These are phyloP conservation scores for Liasis olivaceus DNA, from an alignment of 2,797 vertebrate genomes.

Conservation along the genomic window DNA sequence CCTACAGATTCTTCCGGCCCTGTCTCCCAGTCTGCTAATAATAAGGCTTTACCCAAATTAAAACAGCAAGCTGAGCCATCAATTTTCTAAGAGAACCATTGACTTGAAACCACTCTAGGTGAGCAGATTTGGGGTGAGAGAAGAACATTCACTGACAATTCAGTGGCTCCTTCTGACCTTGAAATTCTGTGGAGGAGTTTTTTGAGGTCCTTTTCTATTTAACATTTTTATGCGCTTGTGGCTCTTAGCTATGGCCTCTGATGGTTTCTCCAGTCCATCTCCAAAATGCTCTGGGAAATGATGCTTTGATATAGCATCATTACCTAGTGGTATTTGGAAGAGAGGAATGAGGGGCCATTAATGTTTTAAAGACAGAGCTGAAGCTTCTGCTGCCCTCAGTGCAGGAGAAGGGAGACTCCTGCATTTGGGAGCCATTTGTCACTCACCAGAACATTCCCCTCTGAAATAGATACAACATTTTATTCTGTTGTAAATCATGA, in stretches of 20 bases:
- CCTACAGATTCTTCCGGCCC: background rate
- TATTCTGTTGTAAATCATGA: background rate
- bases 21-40: background rate
- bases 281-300: background rate
- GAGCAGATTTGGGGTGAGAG: background rate
- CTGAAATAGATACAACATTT: background rate
- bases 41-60: background rate
- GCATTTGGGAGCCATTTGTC: background rate
- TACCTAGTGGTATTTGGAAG: background rate
- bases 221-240: background rate
- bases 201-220: background rate
- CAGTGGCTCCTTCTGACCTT: background rate
- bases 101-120: background rate
- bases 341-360: background rate
- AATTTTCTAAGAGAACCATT: background rate
- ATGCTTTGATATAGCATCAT: background rate
- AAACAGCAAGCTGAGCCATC: background rate
- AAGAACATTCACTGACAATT: background rate
- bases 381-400: background rate
- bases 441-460: background rate
- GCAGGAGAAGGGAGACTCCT: background rate
- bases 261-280: background rate
- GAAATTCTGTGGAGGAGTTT: background rate
- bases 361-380: background rate
- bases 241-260: background rate